Base-by-base conservation (phyloP, 2,797 vertebrate genomes). In the Neoniphon sammara region DNA sequence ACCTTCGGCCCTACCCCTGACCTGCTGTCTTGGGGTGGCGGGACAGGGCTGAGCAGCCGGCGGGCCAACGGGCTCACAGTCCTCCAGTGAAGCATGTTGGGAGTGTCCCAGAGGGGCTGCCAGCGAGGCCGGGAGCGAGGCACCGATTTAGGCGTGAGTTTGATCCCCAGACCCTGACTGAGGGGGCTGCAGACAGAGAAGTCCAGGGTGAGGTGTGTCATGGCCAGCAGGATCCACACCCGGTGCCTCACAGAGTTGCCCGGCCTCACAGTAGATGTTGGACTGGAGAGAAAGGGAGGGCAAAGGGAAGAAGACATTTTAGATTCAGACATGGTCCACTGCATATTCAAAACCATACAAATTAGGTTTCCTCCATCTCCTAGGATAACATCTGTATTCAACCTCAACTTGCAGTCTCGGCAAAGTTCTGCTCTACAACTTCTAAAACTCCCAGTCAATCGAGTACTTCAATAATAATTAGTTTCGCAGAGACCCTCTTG, bases 141-240 rank as follows among this genome's bases (percentile, higher is more conserved):
- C 85, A 90, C 87, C 49, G 83, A 71, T 80, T 90, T 93, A 66
- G 93, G 88, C 3, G 83, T 88, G 63, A 94, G 87, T 80, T 92
- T 94, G 83, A 94, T 82, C 25, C 88, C 92, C 59, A 91, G 70
- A 65, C 91, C 85, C 75, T 91, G 92, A 81, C 90, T 89, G 50
- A 92, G 84, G 67, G 94, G 93, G 75, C 93, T 94, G 85, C 95
- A 94, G 75, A 90, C 80, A 15, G 93, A 94, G 77, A 95, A 92
- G 91, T 95, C 94, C 92, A 94, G 87, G 75, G 94, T 94, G 82
- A 95, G 91, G 87, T 95, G 94, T 70, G 94, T 92, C 87, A 95
- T 92, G 65, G 93, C 93, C 73, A 95, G 84, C 72, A 95, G 88
- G 83, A 95, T 93, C 95, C 95, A 95, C 77, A 94, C 86, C 85